Percentiles rank a stretch among this genome's conserved stretches.
Conservation (phyloP, 1,140 invertebrate species). For the Cryptotermes secundus region DNA sequence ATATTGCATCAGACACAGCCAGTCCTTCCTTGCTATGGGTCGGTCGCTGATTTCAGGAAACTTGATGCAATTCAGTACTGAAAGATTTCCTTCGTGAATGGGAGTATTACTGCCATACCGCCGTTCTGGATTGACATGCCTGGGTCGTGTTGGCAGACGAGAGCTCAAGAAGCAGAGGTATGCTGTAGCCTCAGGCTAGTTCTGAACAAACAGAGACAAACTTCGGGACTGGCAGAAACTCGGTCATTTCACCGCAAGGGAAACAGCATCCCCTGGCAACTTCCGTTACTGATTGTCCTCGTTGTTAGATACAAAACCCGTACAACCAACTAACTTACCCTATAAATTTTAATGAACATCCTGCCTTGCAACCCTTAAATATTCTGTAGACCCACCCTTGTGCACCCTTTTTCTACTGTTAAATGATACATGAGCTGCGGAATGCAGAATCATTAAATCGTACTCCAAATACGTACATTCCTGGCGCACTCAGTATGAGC, state of each 20-base stretch:
- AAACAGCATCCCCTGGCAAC: background rate
- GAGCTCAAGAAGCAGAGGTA: too few species aligned
- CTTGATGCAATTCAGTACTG: too few species aligned
- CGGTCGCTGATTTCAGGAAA: too few species aligned
- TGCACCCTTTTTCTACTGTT: background rate
- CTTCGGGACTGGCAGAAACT: background rate
- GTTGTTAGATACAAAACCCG: background rate
- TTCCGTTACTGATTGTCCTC: background rate
- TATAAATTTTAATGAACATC: slow-evolving; percentile 8
- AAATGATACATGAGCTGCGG: background rate
- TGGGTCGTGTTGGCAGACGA: too few species aligned
- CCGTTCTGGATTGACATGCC: too few species aligned
- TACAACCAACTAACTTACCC: background rate
- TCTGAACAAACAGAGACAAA: too few species aligned
- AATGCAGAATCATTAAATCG: background rate
- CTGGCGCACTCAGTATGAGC: background rate
- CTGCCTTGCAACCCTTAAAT: background rate
- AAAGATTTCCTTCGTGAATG: too few species aligned
- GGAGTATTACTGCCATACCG: too few species aligned
- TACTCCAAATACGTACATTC: background rate
- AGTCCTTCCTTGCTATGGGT: too few species aligned
- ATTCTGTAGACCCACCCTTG: background rate
- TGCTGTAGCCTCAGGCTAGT: too few species aligned
- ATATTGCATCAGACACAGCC: too few species aligned
- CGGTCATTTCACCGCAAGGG: background rate